Conservation (phyloP, 2,888 invertebrate genomes). For the Mylabris sibirica region DNA sequence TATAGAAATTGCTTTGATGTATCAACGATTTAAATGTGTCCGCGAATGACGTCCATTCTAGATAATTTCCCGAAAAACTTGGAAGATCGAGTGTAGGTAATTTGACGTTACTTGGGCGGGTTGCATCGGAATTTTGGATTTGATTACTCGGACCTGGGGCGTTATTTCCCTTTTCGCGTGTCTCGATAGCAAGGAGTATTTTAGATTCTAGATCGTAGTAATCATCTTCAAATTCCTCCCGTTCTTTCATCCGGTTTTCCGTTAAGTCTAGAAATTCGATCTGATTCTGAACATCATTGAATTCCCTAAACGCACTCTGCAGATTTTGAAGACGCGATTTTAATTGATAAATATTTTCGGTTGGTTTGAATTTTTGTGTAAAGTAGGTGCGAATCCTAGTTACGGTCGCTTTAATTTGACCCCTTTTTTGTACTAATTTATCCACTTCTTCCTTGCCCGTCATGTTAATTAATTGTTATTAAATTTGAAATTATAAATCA, state of each 20-base stretch:
- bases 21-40: background rate
- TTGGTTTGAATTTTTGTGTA: background rate
- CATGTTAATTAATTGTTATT: too few relatives aligned
- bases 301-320: background rate
- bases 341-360: background rate
- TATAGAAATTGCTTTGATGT: background rate
- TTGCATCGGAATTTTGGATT: background rate
- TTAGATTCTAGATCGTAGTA: background rate
- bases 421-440: background rate
- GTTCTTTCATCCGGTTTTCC: background rate
- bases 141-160: background rate
- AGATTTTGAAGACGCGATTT: background rate
- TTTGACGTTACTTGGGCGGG: background rate
- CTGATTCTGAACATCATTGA: background rate
- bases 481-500: too few relatives aligned
- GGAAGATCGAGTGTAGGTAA: background rate
- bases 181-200: background rate
- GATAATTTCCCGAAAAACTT: background rate
- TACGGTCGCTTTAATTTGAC: background rate
- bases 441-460: too few relatives aligned
- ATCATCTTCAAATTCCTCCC: background rate
- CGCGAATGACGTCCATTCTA: conserved; percentile 8
- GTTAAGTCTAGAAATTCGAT: background rate
- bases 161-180: background rate
- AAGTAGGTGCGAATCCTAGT: background rate